These are phyloP conservation scores for Pandion haliaetus DNA, from an alignment of 2,113 vertebrate genomes.

Conservation along the genomic window DNA sequence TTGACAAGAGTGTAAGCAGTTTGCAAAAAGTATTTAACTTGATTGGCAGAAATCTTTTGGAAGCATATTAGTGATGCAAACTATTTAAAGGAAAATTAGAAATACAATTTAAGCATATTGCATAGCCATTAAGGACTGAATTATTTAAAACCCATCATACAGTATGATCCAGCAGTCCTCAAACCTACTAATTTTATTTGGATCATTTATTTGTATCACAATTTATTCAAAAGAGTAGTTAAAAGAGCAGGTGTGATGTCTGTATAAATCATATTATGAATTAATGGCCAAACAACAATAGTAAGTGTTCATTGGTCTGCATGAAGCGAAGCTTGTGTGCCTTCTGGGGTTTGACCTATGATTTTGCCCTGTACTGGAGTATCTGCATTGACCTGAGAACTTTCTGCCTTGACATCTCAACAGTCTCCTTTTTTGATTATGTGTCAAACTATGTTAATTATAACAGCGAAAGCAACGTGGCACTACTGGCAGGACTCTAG, in stretches of 20 bases:
- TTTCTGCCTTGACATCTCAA: neutral
- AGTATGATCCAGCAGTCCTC: neutral
- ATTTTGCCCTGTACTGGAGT: neutral
- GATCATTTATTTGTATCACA: constrained; percentile 16
- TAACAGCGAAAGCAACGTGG: neutral
- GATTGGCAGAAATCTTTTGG: constrained; percentile 60
- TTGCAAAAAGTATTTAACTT: constrained; percentile 36
- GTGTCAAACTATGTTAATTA: neutral
- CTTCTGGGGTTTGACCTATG: neutral
- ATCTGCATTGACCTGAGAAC: neutral
- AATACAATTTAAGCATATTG: constrained; percentile 61
- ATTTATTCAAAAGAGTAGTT: neutral
- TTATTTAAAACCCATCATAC: constrained; percentile 55
- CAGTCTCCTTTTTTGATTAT: neutral
- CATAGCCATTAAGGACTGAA: constrained; percentile 58
- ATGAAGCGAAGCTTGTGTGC: neutral
- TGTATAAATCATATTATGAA: neutral
- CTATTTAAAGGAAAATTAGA: constrained; percentile 67
- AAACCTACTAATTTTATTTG: neutral
- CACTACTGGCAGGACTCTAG: rapidly evolving
- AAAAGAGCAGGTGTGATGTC: neutral
- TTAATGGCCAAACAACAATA: neutral
- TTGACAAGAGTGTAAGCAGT: constrained; percentile 30
- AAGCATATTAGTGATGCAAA: constrained; percentile 64
- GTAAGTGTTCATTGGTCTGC: neutral